Evolutionary conservation across 1,140 invertebrate species (phyloP), one percentile per base, ranked within the genome.

Genomic region (Venturia canescens): DNA sequence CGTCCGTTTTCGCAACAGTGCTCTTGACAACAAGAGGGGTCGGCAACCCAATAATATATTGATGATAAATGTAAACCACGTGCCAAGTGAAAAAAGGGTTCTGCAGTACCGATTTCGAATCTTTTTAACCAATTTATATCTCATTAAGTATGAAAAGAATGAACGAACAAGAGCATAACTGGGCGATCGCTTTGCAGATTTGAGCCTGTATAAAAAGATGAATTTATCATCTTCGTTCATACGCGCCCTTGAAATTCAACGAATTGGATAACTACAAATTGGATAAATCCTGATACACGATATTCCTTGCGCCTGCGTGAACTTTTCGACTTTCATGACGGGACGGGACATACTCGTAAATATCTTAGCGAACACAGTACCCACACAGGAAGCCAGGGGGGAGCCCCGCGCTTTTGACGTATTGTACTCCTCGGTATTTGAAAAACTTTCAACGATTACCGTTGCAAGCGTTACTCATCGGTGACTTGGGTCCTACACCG

Each of bases 321-420:
- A 53, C 21, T 3, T 27, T 57, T 75, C 50, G 6, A n/a, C 23
- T 66, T 66, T 27, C 60, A 66, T 5, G 60, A 27, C 7, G 13
- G 60, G 13, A 27, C 53, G 53, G 53, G 53, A 57, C 53, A 4
- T 18, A 18, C 53, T 18, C 53, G 7, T 44, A 44, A 44, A 44
- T 57, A 77, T 53, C 53, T 77, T 80, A 13, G 31, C 23, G 53
- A 80, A 66, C 71, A 77, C 38, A 53, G 66, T 76, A 66, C 60
- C n/a, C 60, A 66, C 23, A 15, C 60, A 66, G 13, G 27, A 15
- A 66, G n/a, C 9, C 60, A 13, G 21, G 3, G 11, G 38, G 38
- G 38, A 44, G 38, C 38, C 38, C 5, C 53, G 18, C 21, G 15
- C 23, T 26, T 66, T 66, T 66, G 60, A 66, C n/a, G n/a, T 66